Evolutionary conservation across 2,113 vertebrate species (phyloP).

Genomic region (Sapajus apella): DNA sequence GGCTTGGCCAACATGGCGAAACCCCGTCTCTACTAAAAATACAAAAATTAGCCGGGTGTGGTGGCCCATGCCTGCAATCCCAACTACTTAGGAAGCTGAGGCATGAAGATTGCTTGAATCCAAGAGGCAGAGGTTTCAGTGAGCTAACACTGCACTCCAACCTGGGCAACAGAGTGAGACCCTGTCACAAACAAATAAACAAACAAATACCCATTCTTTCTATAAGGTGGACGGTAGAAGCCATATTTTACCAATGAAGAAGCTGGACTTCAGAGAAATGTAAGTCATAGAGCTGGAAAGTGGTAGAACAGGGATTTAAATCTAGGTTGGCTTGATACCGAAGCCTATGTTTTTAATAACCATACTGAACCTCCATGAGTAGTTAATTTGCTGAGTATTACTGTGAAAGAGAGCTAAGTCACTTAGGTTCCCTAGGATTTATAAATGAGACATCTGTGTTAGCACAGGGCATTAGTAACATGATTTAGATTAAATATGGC

Average conservation of each 20-base stretch:
- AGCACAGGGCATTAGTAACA: neutral
- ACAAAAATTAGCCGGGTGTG: too few relatives aligned
- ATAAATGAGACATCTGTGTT: slow-evolving; percentile 38
- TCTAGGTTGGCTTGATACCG: neutral
- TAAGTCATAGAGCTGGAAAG: neutral
- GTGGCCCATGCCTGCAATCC: too few relatives aligned
- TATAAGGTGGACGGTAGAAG: neutral
- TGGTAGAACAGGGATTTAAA: slow-evolving; percentile 5
- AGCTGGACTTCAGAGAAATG: neutral
- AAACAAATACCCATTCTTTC: neutral
- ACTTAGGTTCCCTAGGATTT: slow-evolving; percentile 35
- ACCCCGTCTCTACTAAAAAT: too few relatives aligned
- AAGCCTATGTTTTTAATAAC: slow-evolving; percentile 8
- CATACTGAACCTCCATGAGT: neutral
- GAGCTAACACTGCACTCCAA: too few relatives aligned
- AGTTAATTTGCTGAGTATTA: slow-evolving; percentile 50
- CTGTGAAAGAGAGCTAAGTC: slow-evolving; percentile 44
- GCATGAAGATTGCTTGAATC: too few relatives aligned
- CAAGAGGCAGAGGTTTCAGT: too few relatives aligned
- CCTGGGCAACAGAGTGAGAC: too few relatives aligned
- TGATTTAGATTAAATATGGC: slow-evolving; percentile 35
- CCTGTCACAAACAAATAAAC: too few relatives aligned
- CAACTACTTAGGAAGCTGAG: too few relatives aligned
- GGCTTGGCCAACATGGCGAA: too few relatives aligned
- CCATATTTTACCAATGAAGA: neutral